Conservation (phyloP, 92 coral and sea anemone genomes). For the Pocillopora meandrina region DNA sequence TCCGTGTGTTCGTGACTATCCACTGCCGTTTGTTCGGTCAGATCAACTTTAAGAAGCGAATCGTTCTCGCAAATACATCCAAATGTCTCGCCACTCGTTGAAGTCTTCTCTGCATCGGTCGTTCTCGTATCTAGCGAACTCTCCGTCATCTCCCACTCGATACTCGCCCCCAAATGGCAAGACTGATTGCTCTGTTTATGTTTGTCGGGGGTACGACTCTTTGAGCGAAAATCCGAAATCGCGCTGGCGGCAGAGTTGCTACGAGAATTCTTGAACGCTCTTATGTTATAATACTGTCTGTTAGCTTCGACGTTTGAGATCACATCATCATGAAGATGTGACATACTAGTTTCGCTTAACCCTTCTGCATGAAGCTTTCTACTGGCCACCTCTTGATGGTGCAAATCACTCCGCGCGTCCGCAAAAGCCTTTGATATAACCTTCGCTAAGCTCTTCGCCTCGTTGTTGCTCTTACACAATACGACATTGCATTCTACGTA, state of each 20-base stretch:
- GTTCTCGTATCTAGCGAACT: slow-evolving; percentile 55
- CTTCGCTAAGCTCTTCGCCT: slow-evolving; percentile 95
- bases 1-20: background rate
- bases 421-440: slow-evolving; percentile 77
- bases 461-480: slow-evolving; percentile 77
- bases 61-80: slow-evolving; percentile 37
- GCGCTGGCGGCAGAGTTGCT: slow-evolving; percentile 46
- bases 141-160: slow-evolving; percentile 65
- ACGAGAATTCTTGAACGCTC: slow-evolving; percentile 39
- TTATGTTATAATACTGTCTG: slow-evolving; percentile 36
- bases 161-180: slow-evolving; percentile 43
- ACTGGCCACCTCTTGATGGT: slow-evolving; percentile 73
- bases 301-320: slow-evolving; percentile 47
- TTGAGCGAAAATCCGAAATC: slow-evolving; percentile 19
- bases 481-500: slow-evolving; percentile 85
- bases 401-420: slow-evolving; percentile 70
- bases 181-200: slow-evolving; percentile 40
- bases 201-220: slow-evolving; percentile 27
- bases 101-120: slow-evolving; percentile 37
- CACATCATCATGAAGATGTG: slow-evolving; percentile 35
- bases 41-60: slow-evolving; percentile 9
- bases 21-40: background rate
- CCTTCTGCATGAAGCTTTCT: slow-evolving; percentile 75
- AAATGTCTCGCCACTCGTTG: slow-evolving; percentile 40
- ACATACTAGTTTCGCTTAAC: slow-evolving; percentile 60